Conservation (phyloP, 92 coral and sea anemone genomes). For the Isaurus tuberculatus region DNA sequence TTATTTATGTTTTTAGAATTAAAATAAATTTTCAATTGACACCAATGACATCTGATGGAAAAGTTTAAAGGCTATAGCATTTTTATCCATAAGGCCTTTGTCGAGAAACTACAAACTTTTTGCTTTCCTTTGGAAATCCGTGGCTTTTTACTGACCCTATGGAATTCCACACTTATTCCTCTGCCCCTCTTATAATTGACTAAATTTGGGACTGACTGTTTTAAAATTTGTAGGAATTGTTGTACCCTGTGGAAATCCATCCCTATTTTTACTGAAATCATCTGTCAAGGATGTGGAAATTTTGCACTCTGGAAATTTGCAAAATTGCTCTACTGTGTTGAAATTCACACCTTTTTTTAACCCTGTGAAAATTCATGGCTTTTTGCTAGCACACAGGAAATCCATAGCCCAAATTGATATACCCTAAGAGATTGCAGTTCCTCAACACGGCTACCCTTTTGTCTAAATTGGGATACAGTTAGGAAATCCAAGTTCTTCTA, state of each 20-base stretch:
- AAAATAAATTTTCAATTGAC: conserved; percentile 4
- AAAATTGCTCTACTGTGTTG: neutral
- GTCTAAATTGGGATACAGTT: neutral
- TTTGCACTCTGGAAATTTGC: conserved; percentile 2
- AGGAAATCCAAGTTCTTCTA: conserved; percentile 1
- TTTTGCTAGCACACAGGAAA: neutral
- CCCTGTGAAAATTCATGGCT: conserved; percentile 9
- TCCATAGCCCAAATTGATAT: conserved; percentile 4
- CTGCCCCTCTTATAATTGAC: neutral
- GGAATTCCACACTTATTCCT: neutral
- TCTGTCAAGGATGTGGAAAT: conserved; percentile 1
- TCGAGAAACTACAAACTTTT: conserved; percentile 7
- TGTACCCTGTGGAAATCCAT: conserved; percentile 5
- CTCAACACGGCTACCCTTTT: neutral
- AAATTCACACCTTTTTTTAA: neutral
- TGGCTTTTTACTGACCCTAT: neutral
- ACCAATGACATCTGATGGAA: neutral
- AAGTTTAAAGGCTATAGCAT: neutral
- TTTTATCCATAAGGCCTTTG: neutral
- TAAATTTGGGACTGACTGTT: neutral
- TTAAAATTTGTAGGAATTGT: conserved; percentile 1
- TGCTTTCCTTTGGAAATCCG: neutral
- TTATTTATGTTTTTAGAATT: neutral
- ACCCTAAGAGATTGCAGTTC: conserved; percentile 1
- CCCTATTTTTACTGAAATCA: neutral